Conservation (phyloP, 2,797 vertebrate species). For the Picus viridis region DNA sequence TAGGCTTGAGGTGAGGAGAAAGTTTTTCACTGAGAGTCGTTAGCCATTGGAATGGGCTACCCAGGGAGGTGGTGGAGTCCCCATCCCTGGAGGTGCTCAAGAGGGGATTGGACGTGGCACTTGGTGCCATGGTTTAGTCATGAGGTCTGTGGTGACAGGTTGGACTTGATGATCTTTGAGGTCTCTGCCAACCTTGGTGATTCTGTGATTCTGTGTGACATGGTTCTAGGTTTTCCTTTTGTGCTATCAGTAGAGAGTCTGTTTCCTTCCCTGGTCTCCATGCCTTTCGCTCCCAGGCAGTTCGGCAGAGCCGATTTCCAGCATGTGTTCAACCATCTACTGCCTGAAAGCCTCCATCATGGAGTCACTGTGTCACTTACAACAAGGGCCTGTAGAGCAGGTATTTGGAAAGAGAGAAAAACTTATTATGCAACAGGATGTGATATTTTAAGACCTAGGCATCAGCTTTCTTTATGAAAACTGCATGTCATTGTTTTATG, state of each 20-base stretch:
- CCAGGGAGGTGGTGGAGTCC: too few species aligned
- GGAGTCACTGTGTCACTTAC: not conserved
- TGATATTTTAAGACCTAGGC: not conserved
- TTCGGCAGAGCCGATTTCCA: not conserved
- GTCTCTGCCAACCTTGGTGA: too few species aligned
- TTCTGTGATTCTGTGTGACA: too few species aligned
- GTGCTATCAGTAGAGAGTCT: not conserved
- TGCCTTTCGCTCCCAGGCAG: not conserved
- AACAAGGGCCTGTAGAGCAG: not conserved
- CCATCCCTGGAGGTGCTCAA: too few species aligned
- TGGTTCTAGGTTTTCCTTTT: not conserved
- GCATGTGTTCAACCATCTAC: rapidly evolving
- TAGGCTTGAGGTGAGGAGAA: too few species aligned
- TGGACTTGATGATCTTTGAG: too few species aligned
- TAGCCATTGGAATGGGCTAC: too few species aligned
- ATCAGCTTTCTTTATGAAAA: not conserved
- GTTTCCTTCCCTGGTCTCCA: not conserved
- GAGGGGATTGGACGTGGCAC: too few species aligned
- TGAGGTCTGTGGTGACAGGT: too few species aligned
- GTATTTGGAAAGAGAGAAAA: not conserved
- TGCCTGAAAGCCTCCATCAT: not conserved
- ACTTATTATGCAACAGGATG: rapidly evolving
- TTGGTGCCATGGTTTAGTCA: too few species aligned
- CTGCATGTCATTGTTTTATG: rapidly evolving
- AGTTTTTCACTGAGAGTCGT: too few species aligned